A percentile compares a stretch with the other conserved stretches of the same genome.
phyloP scores from a whole-genome alignment of 2,797 vertebrate genomes.

The Melopsittacus undulatus region DNA sequence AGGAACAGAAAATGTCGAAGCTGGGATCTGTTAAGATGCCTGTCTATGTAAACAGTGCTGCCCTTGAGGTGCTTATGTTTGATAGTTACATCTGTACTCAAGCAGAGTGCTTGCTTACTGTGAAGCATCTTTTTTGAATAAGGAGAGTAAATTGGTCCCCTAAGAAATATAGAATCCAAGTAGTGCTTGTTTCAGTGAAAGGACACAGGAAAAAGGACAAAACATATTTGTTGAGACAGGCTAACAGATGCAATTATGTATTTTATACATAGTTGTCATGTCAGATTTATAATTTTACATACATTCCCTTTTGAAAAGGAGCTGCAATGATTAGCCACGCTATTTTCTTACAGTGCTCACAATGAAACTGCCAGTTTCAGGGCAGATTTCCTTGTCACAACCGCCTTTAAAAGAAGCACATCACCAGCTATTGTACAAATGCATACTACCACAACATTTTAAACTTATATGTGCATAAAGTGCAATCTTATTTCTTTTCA shows the following conservation, averaged over 20 bases:
- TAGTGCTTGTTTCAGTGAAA: not conserved
- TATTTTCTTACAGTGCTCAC: slow-evolving; percentile 60
- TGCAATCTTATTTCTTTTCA: slow-evolving; percentile 48
- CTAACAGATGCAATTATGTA: slow-evolving; percentile 47
- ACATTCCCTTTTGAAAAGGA: slow-evolving; percentile 59
- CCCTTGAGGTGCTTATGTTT: not conserved
- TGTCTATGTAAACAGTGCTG: not conserved
- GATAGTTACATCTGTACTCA: not conserved
- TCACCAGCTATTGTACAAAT: slow-evolving; percentile 15
- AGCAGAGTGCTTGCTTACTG: not conserved
- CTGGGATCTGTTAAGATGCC: not conserved
- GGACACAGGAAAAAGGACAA: not conserved
- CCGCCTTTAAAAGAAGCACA: slow-evolving; percentile 44
- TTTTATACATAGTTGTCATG: slow-evolving; percentile 54
- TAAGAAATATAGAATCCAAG: not conserved
- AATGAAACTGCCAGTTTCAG: slow-evolving; percentile 40
- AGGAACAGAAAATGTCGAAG: not conserved
- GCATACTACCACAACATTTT: slow-evolving; percentile 43
- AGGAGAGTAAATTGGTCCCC: not conserved
- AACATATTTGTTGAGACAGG: slow-evolving; percentile 34
- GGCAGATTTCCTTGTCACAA: slow-evolving; percentile 36
- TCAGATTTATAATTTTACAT: slow-evolving; percentile 48
- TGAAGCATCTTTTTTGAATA: not conserved
- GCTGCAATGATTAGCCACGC: slow-evolving; percentile 22
- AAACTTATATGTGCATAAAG: slow-evolving; percentile 8